Base-by-base conservation (phyloP, 2,888 invertebrate species). In the Salpingus planirostris region DNA sequence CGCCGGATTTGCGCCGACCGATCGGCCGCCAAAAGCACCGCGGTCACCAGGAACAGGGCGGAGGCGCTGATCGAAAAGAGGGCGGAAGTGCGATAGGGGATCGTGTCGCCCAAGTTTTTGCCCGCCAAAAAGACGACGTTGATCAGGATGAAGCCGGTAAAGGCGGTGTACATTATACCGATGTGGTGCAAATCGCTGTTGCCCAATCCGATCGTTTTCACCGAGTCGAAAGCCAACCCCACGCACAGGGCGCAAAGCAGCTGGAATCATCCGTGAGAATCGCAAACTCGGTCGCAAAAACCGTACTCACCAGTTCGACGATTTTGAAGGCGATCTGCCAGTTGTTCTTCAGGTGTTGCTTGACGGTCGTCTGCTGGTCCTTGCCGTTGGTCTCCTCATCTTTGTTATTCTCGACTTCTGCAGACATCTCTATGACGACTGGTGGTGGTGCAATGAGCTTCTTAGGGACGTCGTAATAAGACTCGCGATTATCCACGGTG, bases 111-210 rank as follows among this genome's bases (percentile, higher is more conserved):
- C 15, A 77, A 60, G 38, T 74, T 52, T 36, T 75, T 67, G 5
- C 74, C 71, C 44, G 76, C 64, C 38, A 81, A 64, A 44, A 79
- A 59, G 13, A 78, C 66, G 1, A 69, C 61, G 37, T 76, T 78
- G 57, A 80, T 74, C 43, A 80, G 67, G 47, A 80, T 69, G 55
- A 70, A 78, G 40, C 79, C 77, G n/a, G 73, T 73, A 54, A 73
- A 73, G 2, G 78, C 68, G 11, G 78, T 72, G 62, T 75, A 80
- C 57, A 80, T 74, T 38, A 80, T 65, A 1, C 76, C 79, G 10
- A 78, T 70, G 52, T 79, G 69, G 50, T 70, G 67, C 58, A 64
- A 67, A 54, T 62, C 75, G 53, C 62, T 72, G 53, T 54, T 68
- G 15, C 73, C 70, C 18, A 76, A 64, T n/a, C 71, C 57, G 29